Base-by-base conservation (phyloP, 2,797 vertebrate species). In the Hemitrygon akajei region DNA sequence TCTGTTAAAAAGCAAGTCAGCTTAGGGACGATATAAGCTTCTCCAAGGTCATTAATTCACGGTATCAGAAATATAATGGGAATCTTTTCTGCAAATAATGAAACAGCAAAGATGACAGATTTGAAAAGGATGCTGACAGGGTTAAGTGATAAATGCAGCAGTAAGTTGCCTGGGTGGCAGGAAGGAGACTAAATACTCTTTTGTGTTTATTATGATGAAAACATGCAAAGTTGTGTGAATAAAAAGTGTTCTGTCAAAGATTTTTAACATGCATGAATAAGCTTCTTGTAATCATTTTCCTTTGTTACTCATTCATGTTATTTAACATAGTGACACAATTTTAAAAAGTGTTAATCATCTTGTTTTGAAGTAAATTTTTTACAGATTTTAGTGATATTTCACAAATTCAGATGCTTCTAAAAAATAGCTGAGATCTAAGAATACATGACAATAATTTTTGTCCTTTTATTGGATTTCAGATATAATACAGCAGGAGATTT, bases 111-210 rank as follows among this genome's bases (percentile, higher is more conserved):
- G 86, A 34, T 89, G 86, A 69, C 16, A 89, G 86, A 30, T 69
- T 69, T 89, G 86, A 37, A 89, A 89, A 66, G 63, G 60, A 22
- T 25, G 20, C 37, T 89, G 86, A 69, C 63, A 89, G 63, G 86
- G 86, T 89, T 89, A 89, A 66, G 60, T 89, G 86, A 89, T 89
- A 89, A 89, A 89, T 89, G n/a, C 86, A 66, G n/a, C 60, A 37
- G 86, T 69, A 69, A 40, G 66, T 34, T n/a, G 63, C 60, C 34
- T 89, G 86, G n/a, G 86, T 22, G n/a, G 66, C n/a, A 66, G 56
- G 66, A 37, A 89, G 86, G 86, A 89, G 18, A 20, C 60, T 60
- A 89, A 89, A 66, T 89, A 60, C 63, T 89, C 60, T 34, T 89
- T 89, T 89, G 86, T 69, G 18, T 7, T 69, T 37, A 89, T 2